These are phyloP conservation scores for Toxotes lorentzi DNA, from an alignment of 2,797 vertebrate genomes.

Conservation along the genomic window DNA sequence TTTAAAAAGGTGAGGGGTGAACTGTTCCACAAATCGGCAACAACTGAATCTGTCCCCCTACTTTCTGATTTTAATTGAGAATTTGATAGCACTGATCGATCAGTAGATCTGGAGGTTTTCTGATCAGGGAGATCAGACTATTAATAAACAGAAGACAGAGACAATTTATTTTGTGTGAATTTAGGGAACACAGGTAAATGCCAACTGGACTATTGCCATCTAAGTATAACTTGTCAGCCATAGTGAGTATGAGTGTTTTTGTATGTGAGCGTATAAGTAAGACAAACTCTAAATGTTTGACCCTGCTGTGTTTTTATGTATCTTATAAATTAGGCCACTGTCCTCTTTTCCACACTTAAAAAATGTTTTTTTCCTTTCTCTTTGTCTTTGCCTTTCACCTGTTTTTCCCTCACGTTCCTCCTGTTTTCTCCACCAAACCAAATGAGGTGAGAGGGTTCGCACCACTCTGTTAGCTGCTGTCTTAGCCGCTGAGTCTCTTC, in stretches of 20 bases:
- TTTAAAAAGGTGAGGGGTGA: too few species aligned
- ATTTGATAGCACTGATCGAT: too few species aligned
- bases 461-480: slow-evolving; percentile 67
- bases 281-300: not conserved
- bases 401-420: slow-evolving; percentile 6
- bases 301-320: slow-evolving; percentile 19
- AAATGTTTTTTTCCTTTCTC: not conserved
- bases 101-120: too few species aligned
- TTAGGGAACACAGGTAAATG: too few species aligned
- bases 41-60: too few species aligned
- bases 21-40: too few species aligned
- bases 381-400: slow-evolving; percentile 18
- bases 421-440: slow-evolving; percentile 30
- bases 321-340: not conserved
- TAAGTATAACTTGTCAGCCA: too few species aligned
- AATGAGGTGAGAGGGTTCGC: slow-evolving; percentile 59
- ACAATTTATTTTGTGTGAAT: not conserved
- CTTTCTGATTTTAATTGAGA: too few species aligned
- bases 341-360: not conserved
- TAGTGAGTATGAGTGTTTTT: not conserved
- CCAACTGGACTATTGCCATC: too few species aligned
- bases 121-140: too few species aligned
- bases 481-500: slow-evolving; percentile 78
- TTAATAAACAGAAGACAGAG: too few species aligned
- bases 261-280: not conserved